These are phyloP conservation scores for Oithona nana DNA, from an alignment of 2,888 invertebrate genomes.

Conservation along the genomic window DNA sequence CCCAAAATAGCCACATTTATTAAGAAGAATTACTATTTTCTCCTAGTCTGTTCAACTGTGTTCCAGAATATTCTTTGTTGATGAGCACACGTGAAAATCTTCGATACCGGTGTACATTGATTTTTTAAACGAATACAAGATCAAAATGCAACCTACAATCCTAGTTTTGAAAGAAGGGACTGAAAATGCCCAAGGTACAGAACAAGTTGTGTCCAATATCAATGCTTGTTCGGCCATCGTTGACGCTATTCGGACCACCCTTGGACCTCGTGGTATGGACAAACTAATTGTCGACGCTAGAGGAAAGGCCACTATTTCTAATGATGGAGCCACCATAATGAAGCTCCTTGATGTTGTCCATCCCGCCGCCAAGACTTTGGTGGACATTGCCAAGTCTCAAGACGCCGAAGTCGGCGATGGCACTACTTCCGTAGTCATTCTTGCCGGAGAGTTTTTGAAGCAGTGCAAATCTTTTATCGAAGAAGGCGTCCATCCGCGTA, in stretches of 20 bases:
- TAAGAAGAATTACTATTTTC: too few relatives aligned
- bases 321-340: conserved; percentile 97
- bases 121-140: neutral
- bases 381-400: conserved; percentile 97
- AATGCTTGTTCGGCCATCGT: conserved; percentile 77
- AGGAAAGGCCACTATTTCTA: conserved; percentile 89
- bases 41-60: too few relatives aligned
- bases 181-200: conserved; percentile 82
- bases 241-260: conserved; percentile 87
- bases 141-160: conserved; percentile 72
- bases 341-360: conserved; percentile 94
- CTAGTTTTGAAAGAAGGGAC: conserved; percentile 93
- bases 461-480: conserved; percentile 86
- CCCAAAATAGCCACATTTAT: too few relatives aligned
- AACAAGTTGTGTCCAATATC: conserved; percentile 88
- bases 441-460: conserved; percentile 88
- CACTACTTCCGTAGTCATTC: conserved; percentile 85
- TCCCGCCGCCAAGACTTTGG: conserved; percentile 90
- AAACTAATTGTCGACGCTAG: conserved; percentile 75
- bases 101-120: neutral
- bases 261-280: conserved; percentile 98
- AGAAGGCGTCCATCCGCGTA: conserved; percentile 85
- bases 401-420: conserved; percentile 75
- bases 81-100: neutral
- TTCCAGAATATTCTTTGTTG: too few relatives aligned